Evolutionary conservation across 2,113 vertebrate species (phyloP), one percentile per base, ranked within the genome.

Genomic region (Hippopotamus amphibius): DNA sequence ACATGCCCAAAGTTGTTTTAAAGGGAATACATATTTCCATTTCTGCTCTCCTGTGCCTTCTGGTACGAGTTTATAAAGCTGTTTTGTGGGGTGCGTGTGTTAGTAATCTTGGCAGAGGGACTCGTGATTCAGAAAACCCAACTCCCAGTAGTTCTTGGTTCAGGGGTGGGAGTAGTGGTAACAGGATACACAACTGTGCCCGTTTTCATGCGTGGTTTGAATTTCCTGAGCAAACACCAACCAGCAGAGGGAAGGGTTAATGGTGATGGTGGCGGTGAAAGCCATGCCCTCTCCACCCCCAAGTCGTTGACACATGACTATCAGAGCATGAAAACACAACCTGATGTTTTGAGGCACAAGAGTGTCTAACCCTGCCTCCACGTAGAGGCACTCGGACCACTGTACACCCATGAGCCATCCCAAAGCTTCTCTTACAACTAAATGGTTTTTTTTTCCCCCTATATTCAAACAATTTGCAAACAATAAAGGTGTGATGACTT

Each of bases 211-310:
- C 12, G 0, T 11, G 24, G 24, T 22, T 68, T n/a, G 41, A 59
- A 55, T 85, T 91, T 88, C 83, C 59, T 37, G 24, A 88, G 90
- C 65, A 69, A 77, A 93, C 30, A n/a, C 46, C 71, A 81, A 55
- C 43, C 8, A 21, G 66, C 11, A 7, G 80, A 66, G 7, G 41
- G 24, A 43, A 5, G 14, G 3, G 19, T 7, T 26, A 41, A 21
- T 2, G 37, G 28, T 48, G 21, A 41, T 1, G 13, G 77, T 28
- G 69, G 46, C 43, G 68, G 22, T 30, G 41, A 87, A 69, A 80
- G 16, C 6, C n/a, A 33, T 5, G 53, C 26, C 55, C 28, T 33
- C 63, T 46, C 19, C 74, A 48, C 7, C 63, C 81, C 21, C 61
- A 50, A 63, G 50, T 22, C 4, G 14, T 1, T 24, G 14, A 30